Base-by-base conservation (phyloP, 1,140 invertebrate genomes). In the Eupristina koningsbergeri region DNA sequence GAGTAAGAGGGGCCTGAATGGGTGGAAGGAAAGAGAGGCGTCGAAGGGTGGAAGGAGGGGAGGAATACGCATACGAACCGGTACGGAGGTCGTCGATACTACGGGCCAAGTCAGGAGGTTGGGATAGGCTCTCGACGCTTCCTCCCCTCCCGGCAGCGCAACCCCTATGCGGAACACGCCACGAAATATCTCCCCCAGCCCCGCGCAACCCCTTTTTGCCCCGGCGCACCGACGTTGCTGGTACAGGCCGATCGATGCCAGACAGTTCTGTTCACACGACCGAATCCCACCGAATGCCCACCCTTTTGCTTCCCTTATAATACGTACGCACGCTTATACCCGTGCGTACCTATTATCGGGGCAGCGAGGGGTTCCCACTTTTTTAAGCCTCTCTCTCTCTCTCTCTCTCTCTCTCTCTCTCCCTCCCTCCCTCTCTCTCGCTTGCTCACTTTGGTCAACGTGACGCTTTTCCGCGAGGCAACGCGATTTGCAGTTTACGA, bases 181-280 rank as follows among this genome's bases (percentile, higher is more conserved):
- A 74, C 29, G 45, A 74, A 74, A 50, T 50, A 31, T 50, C 45
- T 45, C 29, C 73, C 29, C 1, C 41, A 45, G 41, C 6, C 11
- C 11, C 41, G 41, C 41, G 41, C 41, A 5, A 5, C 41, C 11
- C 73, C 5, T 74, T 73, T 58, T 76, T 50, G 64, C 75, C 77
- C 41, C 71, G 50, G 36, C 34, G 34, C 79, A 31, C 73, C 87
- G 75, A 84, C 86, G 63, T 34, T 26, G 34, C 67, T 26, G 41
- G 11, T 11, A 11, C 41, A 5, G 41, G 6, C 86, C 88, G 92
- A 92, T 92, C 92, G 92, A 92, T 92, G 91, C 92, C 91, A 92
- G 92, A 92, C 91, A 92, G 91, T 91, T 90, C 89, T 89, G 89
- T 91, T 92, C 90, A 87, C 89, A 91, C 90, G 88, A 89, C 89